These are phyloP conservation scores for Leuctra nigra DNA, from an alignment of 2,888 invertebrate species.

Conservation along the genomic window DNA sequence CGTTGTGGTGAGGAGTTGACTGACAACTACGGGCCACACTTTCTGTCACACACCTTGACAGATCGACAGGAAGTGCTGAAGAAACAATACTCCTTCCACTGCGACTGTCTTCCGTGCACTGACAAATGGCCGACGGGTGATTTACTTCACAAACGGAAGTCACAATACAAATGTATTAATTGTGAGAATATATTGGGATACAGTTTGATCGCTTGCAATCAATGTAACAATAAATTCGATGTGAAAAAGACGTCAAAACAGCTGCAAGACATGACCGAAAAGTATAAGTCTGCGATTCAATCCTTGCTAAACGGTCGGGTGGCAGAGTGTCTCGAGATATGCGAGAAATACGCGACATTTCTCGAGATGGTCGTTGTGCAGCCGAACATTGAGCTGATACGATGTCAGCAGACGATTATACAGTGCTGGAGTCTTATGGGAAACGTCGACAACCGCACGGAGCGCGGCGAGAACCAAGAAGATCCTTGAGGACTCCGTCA, in stretches of 20 bases:
- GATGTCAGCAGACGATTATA: constrained; percentile 18
- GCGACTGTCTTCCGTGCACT: constrained; percentile 40
- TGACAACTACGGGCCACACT: constrained; percentile 45
- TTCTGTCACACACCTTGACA: constrained; percentile 35
- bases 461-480: too few species aligned
- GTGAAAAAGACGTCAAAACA: not conserved
- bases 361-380: constrained; percentile 16
- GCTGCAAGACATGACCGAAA: not conserved
- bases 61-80: constrained; percentile 37
- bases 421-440: constrained; percentile 22
- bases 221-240: constrained; percentile 20
- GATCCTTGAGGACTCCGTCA: too few species aligned
- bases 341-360: not conserved
- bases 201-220: not conserved
- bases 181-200: constrained; percentile 9
- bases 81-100: constrained; percentile 42
- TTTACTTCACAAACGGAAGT: constrained; percentile 25
- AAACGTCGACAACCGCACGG: constrained; percentile 9
- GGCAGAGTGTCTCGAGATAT: constrained; percentile 15
- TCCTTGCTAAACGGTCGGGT: constrained; percentile 6
- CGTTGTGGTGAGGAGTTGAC: constrained; percentile 40
- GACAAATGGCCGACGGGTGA: constrained; percentile 37
- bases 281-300: constrained; percentile 16
- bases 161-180: constrained; percentile 15
- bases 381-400: constrained; percentile 19